A percentile compares a stretch with the other conserved stretches of the same genome.
These are phyloP conservation scores for Mesorhabditis sp. DNA, from an alignment of 2,888 invertebrate genomes.

Conservation along the genomic window DNA sequence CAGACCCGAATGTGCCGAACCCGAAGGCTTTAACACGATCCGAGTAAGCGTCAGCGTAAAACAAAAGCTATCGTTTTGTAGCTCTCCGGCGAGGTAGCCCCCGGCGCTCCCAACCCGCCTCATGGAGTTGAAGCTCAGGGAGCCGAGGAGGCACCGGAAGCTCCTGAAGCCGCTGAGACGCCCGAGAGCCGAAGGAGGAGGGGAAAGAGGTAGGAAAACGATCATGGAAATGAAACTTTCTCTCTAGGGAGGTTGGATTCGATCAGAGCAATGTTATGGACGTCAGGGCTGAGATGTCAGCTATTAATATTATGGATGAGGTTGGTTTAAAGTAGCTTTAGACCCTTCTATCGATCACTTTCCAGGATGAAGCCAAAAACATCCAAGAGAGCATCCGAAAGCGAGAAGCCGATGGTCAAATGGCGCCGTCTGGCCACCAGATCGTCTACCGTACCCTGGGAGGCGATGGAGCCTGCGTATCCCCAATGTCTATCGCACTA, in stretches of 20 bases:
- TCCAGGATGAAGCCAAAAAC: neutral
- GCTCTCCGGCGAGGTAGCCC: neutral
- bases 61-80: neutral
- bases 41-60: neutral
- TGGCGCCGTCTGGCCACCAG: slow-evolving; percentile 1
- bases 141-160: neutral
- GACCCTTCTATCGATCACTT: neutral
- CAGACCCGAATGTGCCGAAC: slow-evolving; percentile 51
- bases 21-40: slow-evolving; percentile 49
- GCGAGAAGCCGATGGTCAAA: neutral
- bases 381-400: neutral
- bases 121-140: neutral
- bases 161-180: neutral
- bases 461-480: neutral
- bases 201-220: neutral
- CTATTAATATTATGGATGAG: slow-evolving; percentile 2
- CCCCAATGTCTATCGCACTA: neutral
- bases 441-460: neutral
- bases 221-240: too few relatives aligned
- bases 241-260: neutral
- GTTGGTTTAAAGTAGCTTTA: neutral
- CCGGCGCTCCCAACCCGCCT: neutral
- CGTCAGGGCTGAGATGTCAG: slow-evolving; percentile 5
- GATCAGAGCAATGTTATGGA: neutral
- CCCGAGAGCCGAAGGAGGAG: neutral